Conservation (phyloP, 2,888 invertebrate species). For the Deladenus siricidicola region DNA sequence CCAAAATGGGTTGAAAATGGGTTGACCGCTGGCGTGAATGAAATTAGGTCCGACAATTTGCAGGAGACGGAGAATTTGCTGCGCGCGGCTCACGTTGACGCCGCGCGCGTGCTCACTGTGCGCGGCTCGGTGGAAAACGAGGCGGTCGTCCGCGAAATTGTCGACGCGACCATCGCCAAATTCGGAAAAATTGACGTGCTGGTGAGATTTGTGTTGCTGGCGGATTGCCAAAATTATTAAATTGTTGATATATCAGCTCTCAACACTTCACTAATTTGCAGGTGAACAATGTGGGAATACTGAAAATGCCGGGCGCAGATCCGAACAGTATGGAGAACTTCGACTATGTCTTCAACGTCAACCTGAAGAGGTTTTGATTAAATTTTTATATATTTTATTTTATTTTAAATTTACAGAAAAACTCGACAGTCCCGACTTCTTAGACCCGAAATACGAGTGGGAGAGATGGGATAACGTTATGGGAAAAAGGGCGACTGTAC, state of each 20-base stretch:
- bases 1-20: too few species aligned
- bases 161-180: not conserved
- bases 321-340: conserved; percentile 5
- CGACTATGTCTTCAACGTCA: conserved; percentile 9
- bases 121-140: conserved; percentile 4
- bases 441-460: too few species aligned
- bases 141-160: not conserved
- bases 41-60: too few species aligned
- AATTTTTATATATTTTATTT: too few species aligned
- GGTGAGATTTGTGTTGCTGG: too few species aligned
- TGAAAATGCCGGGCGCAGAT: not conserved
- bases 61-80: not conserved
- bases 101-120: not conserved
- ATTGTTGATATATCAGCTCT: not conserved
- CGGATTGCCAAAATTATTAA: too few species aligned
- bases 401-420: too few species aligned
- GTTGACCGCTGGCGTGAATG: too few species aligned
- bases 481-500: too few species aligned
- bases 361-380: conserved; percentile 6
- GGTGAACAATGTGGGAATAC: conserved; percentile 9
- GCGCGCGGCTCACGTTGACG: not conserved
- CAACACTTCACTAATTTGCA: not conserved
- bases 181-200: conserved; percentile 12
- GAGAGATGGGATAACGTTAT: too few species aligned
- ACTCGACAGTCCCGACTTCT: too few species aligned